phyloP scores from a whole-genome alignment of 2,113 vertebrate species.

The Zootoca vivipara region DNA sequence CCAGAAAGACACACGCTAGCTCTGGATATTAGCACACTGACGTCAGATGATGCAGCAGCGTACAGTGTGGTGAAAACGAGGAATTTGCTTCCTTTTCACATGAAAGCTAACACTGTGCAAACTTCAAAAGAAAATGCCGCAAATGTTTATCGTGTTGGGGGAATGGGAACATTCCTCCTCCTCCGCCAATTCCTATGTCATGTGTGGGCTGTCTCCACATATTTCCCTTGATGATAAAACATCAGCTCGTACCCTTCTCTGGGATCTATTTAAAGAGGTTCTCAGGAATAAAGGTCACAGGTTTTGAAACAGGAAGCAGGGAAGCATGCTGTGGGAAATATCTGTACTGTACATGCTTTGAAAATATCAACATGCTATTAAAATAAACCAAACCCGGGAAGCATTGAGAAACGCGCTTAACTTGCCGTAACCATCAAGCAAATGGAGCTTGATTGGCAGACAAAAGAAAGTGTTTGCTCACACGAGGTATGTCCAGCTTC shows the following conservation, averaged over 20 bases:
- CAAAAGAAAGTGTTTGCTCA: background rate
- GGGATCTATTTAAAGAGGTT: conserved; percentile 58
- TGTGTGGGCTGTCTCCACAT: conserved; percentile 21
- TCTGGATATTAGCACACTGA: conserved; percentile 4
- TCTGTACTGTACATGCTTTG: conserved; percentile 47
- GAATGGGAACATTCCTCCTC: conserved; percentile 23
- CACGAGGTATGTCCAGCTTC: background rate
- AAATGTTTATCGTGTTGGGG: background rate
- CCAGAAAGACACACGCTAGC: background rate
- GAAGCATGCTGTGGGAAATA: conserved; percentile 62
- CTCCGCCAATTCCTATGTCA: background rate
- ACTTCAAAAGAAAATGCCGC: conserved; percentile 27
- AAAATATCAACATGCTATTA: conserved; percentile 13
- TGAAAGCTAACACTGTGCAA: background rate
- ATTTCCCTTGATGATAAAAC: conserved; percentile 44
- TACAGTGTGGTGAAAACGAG: background rate
- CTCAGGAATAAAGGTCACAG: conserved; percentile 45
- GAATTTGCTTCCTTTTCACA: conserved; percentile 13
- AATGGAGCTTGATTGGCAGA: background rate
- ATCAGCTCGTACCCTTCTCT: conserved; percentile 5
- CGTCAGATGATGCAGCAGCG: background rate
- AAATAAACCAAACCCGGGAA: conserved; percentile 6
- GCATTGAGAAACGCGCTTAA: background rate
- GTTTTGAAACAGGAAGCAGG: conserved; percentile 60
- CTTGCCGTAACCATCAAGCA: background rate